A percentile compares a stretch with the other conserved stretches of the same genome.
These are phyloP conservation scores for Pseudobourletiella spinata DNA, from an alignment of 1,140 invertebrate genomes.

Conservation along the genomic window DNA sequence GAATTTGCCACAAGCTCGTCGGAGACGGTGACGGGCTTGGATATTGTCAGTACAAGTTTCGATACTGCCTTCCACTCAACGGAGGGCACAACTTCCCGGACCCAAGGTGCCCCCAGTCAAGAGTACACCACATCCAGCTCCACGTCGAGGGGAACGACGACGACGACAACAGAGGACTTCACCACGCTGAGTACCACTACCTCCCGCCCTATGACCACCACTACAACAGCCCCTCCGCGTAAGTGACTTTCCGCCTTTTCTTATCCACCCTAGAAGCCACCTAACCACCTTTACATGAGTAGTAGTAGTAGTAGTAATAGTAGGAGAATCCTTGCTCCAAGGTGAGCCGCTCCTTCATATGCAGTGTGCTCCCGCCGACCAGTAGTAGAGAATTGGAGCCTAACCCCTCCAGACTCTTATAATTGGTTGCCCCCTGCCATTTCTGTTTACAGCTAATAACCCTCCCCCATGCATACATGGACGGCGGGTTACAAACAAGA, in stretches of 20 bases:
- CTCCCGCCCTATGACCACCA: slow-evolving; percentile 24
- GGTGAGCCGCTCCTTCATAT: neutral
- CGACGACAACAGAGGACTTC: slow-evolving; percentile 20
- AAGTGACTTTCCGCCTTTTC: neutral
- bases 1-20: neutral
- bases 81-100: slow-evolving; percentile 7
- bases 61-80: slow-evolving; percentile 3
- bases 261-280: neutral
- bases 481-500: too few relatives aligned
- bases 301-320: too few relatives aligned
- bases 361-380: too few relatives aligned
- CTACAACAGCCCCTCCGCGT: slow-evolving; percentile 39
- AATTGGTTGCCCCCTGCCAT: too few relatives aligned
- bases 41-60: slow-evolving; percentile 30
- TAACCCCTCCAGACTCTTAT: too few relatives aligned
- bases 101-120: neutral
- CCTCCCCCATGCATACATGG: too few relatives aligned
- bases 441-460: too few relatives aligned
- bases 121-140: neutral
- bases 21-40: slow-evolving; percentile 26
- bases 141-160: slow-evolving; percentile 36
- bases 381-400: too few relatives aligned
- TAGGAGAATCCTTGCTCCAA: neutral
- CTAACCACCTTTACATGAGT: neutral
- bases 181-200: slow-evolving; percentile 31